Conservation (phyloP, 2,888 invertebrate genomes). For the Cataglyphis cursor region DNA sequence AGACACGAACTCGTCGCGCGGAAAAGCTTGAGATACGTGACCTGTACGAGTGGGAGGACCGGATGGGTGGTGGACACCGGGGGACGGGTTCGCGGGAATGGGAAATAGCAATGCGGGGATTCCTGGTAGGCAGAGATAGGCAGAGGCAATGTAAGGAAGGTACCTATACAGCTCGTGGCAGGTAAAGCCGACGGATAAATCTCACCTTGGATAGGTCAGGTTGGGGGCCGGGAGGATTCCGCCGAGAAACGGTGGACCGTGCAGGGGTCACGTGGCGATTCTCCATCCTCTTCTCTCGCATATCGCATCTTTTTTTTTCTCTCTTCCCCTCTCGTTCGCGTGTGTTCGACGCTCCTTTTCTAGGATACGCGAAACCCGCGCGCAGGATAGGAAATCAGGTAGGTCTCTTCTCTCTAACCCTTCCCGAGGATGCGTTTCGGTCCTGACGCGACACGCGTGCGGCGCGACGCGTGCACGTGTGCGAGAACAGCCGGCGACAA, state of each 20-base stretch:
- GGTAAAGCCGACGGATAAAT: slow-evolving; percentile 83
- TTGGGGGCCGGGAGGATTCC: slow-evolving; percentile 80
- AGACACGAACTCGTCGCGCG: slow-evolving; percentile 58
- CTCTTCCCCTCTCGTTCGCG: slow-evolving; percentile 51
- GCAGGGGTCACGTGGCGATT: slow-evolving; percentile 79
- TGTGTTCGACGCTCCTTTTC: slow-evolving; percentile 56
- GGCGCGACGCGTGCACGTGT: slow-evolving; percentile 48
- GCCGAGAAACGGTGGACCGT: slow-evolving; percentile 78
- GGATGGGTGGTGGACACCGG: slow-evolving; percentile 55
- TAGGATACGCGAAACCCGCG: slow-evolving; percentile 56
- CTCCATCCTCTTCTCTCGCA: slow-evolving; percentile 60
- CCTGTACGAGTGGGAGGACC: slow-evolving; percentile 47
- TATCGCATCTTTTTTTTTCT: slow-evolving; percentile 51
- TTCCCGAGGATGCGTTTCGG: slow-evolving; percentile 65
- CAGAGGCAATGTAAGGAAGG: slow-evolving; percentile 63
- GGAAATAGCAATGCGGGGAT: slow-evolving; percentile 72
- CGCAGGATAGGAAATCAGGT: slow-evolving; percentile 58
- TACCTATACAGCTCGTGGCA: slow-evolving; percentile 76
- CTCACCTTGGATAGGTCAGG: slow-evolving; percentile 85
- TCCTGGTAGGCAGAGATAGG: slow-evolving; percentile 71
- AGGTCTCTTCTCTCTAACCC: slow-evolving; percentile 65
- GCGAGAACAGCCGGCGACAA: slow-evolving; percentile 75
- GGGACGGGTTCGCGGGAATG: slow-evolving; percentile 64
- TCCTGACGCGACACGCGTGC: slow-evolving; percentile 62
- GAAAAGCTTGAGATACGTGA: slow-evolving; percentile 69